Evolutionary conservation across 2,888 invertebrate species (phyloP).

Genomic region (Melanotus villosus): DNA sequence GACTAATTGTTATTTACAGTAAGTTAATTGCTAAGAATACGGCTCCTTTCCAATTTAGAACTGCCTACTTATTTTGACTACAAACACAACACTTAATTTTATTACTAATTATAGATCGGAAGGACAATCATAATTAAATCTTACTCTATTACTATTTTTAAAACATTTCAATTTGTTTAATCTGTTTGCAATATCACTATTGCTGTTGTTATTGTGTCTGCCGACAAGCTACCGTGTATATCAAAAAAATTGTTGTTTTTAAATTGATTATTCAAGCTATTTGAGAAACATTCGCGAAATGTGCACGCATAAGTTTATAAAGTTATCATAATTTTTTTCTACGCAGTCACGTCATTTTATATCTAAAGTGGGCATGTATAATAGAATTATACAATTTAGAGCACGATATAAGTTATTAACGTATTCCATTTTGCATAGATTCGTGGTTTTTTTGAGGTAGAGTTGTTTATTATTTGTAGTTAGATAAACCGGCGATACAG

Average conservation of each 20-base stretch:
- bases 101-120: not conserved
- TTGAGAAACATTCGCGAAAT: no score
- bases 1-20: slow-evolving; percentile 8
- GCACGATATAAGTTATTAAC: slow-evolving; percentile 62
- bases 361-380: slow-evolving; percentile 64
- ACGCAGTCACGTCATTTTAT: slow-evolving; percentile 61
- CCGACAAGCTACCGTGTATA: no score
- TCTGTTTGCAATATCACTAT: no score
- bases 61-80: slow-evolving; percentile 1
- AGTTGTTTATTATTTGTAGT: slow-evolving; percentile 51
- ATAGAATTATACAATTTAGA: slow-evolving; percentile 64
- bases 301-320: slow-evolving; percentile 10
- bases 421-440: slow-evolving; percentile 57
- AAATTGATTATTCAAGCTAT: no score
- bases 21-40: not conserved
- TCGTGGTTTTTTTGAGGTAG: slow-evolving; percentile 38
- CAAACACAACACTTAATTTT: slow-evolving; percentile 4
- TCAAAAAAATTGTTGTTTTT: no score
- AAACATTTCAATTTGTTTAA: no score
- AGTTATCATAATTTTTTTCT: slow-evolving; percentile 60
- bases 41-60: not conserved
- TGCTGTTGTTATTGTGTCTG: no score
- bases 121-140: not conserved
- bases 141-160: not conserved
- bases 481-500: slow-evolving; percentile 51